Evolutionary conservation across 2,797 vertebrate species (phyloP), one percentile per base, ranked within the genome.

Genomic region (Tokudaia tokunoshimensis): DNA sequence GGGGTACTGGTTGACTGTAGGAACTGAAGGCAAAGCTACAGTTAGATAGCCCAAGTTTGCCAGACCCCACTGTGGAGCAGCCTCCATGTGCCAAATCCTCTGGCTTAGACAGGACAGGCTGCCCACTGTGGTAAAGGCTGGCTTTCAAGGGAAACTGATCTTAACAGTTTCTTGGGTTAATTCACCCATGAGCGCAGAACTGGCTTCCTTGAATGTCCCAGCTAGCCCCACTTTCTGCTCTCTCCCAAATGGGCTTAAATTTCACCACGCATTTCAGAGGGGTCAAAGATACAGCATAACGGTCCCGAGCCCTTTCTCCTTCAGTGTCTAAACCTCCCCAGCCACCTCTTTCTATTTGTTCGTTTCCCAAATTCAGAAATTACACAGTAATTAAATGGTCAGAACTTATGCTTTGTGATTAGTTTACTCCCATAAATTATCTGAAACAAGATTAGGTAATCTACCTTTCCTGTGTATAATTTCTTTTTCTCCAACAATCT

Each of bases 401-500:
- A 63, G 41, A 94, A 94, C 31, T 81, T 88, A 26, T 41, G 75
- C 86, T 34, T 22, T 41, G 80, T 88, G 41, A 92, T 74, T 91
- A 19, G 93, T 80, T 89, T 82, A 34, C 20, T 95, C 44, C 63
- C 22, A 47, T 78, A 94, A 91, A 93, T 55, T 59, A 50, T 19
- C 67, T 84, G 67, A 59, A 94, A 72, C 31, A 31, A 70, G 14
- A 24, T 82, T 85, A 86, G 59, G 85, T n/a, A 83, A 67, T 72
- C n/a, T 0, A 78, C 55, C 88, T 96, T 96, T 91, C 72, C 90
- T 31, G 61, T 29, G 86, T 4, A 44, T 72, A 74, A 78, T 74
- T 88, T 88, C n/a, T 84, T 91, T 55, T 83, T 75, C 92, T 94
- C 82, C 92, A 94, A 59, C 84, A 78, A 80, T 59, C 15, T 34